Base-by-base conservation (phyloP, 2,113 vertebrate species). In the Cryptotis parvus region DNA sequence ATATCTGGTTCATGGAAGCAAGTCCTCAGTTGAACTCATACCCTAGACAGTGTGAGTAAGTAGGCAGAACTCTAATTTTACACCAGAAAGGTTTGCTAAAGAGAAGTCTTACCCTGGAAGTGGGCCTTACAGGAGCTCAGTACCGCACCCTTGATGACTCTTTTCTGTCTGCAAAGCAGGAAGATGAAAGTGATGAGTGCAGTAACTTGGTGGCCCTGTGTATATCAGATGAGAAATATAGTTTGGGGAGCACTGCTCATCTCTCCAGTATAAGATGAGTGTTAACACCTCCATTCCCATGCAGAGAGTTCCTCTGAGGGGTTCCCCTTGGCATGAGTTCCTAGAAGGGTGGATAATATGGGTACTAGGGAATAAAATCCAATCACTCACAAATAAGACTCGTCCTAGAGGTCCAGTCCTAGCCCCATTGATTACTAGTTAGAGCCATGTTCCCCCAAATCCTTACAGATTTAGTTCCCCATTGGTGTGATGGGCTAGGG, bases 31-130 rank as follows among this genome's bases (percentile, higher is more conserved):
- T 24, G 16, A 58, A 20, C 55, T 58, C 16, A 16, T 58, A 16
- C 22, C 55, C 11, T 0, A 18, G 22, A 15, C 10, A 0, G 7
- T 3, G 37, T 0, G 20, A 1, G 4, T 18, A 11, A 43, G 18
- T n/a, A n/a, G 7, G 22, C 3, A 35, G 18, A 68, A 15, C 22
- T n/a, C 61, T 29, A 33, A 15, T 39, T 78, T 24, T 45, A 39
- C 61, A 16, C 39, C 70, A 6, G 31, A 3, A 18, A 11, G 29
- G 4, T 24, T 41, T 26, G 14, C 45, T 1, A 1, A 37, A n/a
- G n/a, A n/a, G 35, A 31, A n/a, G 16, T 58, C 15, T 58, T 20
- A 24, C 22, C 22, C 26, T 12, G 45, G 63, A 33, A 69, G 24
- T 37, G 0, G 0, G 63, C 72, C 9, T 35, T 27, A 1, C 1